A percentile compares a stretch with the other conserved stretches of the same genome.
phyloP scores from a whole-genome alignment of 2,113 vertebrate genomes.

The Prinia subflava region DNA sequence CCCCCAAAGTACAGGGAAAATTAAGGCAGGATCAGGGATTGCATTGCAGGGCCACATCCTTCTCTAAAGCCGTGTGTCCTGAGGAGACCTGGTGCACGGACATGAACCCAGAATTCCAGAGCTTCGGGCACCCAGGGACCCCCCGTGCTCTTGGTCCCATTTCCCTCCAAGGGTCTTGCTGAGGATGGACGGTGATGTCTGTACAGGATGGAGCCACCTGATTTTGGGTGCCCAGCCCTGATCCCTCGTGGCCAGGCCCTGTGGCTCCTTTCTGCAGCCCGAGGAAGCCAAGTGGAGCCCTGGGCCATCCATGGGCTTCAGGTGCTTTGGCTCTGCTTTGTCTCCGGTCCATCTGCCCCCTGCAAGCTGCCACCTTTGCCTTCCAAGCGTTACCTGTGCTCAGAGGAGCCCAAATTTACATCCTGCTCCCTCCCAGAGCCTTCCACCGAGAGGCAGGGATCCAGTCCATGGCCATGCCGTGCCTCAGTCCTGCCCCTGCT shows the following conservation, averaged over 20 bases:
- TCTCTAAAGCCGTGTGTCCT: neutral
- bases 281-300: neutral
- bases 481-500: neutral
- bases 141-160: neutral
- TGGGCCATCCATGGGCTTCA: neutral
- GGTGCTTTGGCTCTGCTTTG: neutral
- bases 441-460: fast-evolving
- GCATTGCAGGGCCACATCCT: neutral
- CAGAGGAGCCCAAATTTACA: neutral
- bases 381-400: neutral
- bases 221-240: neutral
- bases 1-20: neutral
- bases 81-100: fast-evolving
- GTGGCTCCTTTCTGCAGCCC: neutral
- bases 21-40: neutral
- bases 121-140: neutral
- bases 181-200: fast-evolving
- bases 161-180: neutral
- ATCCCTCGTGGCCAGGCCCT: neutral
- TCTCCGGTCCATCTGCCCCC: conserved; percentile 15
- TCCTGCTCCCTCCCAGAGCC: neutral
- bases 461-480: fast-evolving
- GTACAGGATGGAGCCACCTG: fast-evolving
- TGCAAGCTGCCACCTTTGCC: neutral
- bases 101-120: neutral